These are phyloP conservation scores for Hypolimnas misippus DNA, from an alignment of 2,888 invertebrate species.

Conservation along the genomic window DNA sequence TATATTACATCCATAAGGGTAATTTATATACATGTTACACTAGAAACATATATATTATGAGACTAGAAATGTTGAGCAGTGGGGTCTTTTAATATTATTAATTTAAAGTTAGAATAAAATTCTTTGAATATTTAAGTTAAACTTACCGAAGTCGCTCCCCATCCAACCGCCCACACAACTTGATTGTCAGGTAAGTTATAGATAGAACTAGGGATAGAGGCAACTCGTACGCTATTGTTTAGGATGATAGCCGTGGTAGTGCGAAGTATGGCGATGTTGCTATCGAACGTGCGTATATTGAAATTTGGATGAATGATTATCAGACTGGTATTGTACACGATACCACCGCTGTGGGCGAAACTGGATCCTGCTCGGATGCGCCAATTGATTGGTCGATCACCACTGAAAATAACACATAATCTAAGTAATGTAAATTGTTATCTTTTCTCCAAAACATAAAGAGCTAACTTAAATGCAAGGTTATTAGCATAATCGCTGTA, in stretches of 20 bases:
- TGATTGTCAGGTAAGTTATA: constrained; percentile 56
- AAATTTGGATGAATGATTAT: constrained; percentile 49
- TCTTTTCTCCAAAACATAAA: too few species aligned
- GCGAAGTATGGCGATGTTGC: constrained; percentile 56
- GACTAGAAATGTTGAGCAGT: too few species aligned
- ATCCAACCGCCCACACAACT: constrained; percentile 60
- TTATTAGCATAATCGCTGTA: too few species aligned
- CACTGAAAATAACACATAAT: constrained; percentile 43
- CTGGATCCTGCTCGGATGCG: constrained; percentile 52
- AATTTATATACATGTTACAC: too few species aligned
- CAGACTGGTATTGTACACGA: constrained; percentile 38
- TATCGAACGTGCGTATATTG: constrained; percentile 43
- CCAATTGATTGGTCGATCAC: constrained; percentile 47
- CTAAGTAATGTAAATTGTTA: too few species aligned
- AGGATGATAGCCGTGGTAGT: constrained; percentile 42
- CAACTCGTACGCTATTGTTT: constrained; percentile 46
- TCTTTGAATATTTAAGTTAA: too few species aligned
- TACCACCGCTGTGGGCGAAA: constrained; percentile 53
- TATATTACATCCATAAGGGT: too few species aligned
- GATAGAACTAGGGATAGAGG: constrained; percentile 53
- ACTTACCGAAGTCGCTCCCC: constrained; percentile 60
- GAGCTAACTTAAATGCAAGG: too few species aligned
- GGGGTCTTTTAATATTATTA: too few species aligned
- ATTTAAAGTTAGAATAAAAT: too few species aligned
- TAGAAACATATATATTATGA: too few species aligned